phyloP scores from a whole-genome alignment of 1,140 invertebrate genomes.

The Drosophila punjabiensis region DNA sequence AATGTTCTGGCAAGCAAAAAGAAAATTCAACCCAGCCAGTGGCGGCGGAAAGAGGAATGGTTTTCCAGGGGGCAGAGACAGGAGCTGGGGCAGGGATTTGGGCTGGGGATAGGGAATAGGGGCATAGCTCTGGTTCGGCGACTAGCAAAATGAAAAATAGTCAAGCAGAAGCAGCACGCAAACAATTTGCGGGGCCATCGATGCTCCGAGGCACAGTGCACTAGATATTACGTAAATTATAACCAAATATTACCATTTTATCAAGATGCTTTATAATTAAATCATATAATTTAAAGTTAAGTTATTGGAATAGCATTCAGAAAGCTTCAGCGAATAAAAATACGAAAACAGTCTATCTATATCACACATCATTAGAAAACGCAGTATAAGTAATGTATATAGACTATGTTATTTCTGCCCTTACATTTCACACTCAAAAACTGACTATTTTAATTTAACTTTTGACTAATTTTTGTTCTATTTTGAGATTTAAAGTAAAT shows the following conservation, averaged over 20 bases:
- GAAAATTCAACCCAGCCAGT: slow-evolving; percentile 59
- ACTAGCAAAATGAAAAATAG: slow-evolving; percentile 78
- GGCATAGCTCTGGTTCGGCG: slow-evolving; percentile 37
- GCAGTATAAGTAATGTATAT: too few relatives aligned
- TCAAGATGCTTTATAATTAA: background rate
- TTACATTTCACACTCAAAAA: too few relatives aligned
- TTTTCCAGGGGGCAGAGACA: background rate
- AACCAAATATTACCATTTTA: background rate
- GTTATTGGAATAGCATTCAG: background rate
- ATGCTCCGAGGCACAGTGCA: slow-evolving; percentile 48
- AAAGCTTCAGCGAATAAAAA: too few relatives aligned
- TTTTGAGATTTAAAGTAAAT: too few relatives aligned
- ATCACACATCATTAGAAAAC: too few relatives aligned
- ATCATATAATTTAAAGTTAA: background rate
- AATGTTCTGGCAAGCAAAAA: slow-evolving; percentile 77
- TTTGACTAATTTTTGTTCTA: too few relatives aligned
- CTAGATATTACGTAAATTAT: background rate
- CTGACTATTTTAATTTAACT: too few relatives aligned
- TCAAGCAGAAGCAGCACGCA: slow-evolving; percentile 66
- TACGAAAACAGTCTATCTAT: too few relatives aligned
- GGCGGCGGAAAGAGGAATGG: background rate
- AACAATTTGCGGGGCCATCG: slow-evolving; percentile 75
- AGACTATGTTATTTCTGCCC: too few relatives aligned
- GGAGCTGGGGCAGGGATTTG: background rate
- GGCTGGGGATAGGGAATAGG: slow-evolving; percentile 7